phyloP scores from a whole-genome alignment of 2,113 vertebrate species.

The Ploceus nigricollis region DNA sequence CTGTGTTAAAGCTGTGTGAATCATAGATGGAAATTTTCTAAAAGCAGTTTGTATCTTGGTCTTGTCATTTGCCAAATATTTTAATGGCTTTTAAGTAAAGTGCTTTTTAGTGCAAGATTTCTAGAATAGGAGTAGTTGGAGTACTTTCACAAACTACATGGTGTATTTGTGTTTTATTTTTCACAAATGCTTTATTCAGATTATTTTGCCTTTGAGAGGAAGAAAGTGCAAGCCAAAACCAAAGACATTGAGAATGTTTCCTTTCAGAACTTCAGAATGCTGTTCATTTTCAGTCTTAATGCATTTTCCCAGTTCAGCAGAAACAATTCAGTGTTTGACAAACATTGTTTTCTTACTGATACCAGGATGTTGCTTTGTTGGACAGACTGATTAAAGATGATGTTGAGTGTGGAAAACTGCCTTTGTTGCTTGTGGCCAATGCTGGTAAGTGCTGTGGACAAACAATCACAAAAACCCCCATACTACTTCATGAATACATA shows the following conservation, averaged over 20 bases:
- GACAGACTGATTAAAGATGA: constrained; percentile 95
- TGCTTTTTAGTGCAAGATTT: neutral
- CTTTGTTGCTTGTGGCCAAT: constrained; percentile 90
- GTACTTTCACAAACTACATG: neutral
- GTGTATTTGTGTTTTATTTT: neutral
- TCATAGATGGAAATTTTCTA: neutral
- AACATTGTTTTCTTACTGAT: constrained; percentile 28
- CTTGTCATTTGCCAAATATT: neutral
- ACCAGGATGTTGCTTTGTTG: constrained; percentile 90
- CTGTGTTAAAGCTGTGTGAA: neutral
- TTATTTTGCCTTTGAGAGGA: neutral
- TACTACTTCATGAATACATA: neutral
- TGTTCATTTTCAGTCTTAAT: neutral
- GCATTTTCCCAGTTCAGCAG: neutral
- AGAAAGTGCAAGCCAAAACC: neutral
- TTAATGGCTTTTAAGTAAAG: neutral
- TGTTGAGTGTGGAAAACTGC: constrained; percentile 83
- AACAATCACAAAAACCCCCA: neutral
- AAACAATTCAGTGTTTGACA: neutral
- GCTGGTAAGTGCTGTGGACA: constrained; percentile 79
- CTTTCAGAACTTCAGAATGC: neutral
- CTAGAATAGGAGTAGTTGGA: neutral
- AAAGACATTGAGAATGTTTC: neutral
- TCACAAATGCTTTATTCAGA: neutral
- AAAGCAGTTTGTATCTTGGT: neutral